Base-by-base conservation (phyloP, 1,140 invertebrate species). In the Akabosia matsudoensis region DNA sequence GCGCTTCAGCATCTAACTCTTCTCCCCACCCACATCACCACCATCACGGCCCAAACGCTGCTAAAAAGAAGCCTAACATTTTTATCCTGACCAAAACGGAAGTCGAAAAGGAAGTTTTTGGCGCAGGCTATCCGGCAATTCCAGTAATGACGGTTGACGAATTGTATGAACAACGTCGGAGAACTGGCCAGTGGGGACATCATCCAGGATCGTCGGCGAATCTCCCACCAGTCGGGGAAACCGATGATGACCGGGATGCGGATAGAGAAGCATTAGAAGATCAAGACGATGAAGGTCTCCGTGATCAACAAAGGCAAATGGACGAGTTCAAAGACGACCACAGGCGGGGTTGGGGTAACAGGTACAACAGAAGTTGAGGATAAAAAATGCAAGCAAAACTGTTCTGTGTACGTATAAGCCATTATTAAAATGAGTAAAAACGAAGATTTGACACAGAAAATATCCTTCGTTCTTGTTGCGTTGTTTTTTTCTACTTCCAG, bases 321-420 rank as follows among this genome's bases (percentile, higher is more conserved):
- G 96, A 98, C 85, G 96, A 97, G 79, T 97, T 92, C 83, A 97
- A 96, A 85, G 96, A 97, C 87, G 91, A 90, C 33, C 92, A 96
- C 84, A 89, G 91, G 72, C 85, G 93, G 71, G 95, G 95, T 1
- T 94, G 92, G 90, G 95, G 95, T 33, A 97, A 96, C 85, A 87
- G 93, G 51, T 87, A 92, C 82, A 95, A 95, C 84, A 87, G 92
- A 82, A 95, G 94, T 52, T 86, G 81, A 81, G 64, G 13, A 56
- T 56, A 56, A n/a, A 56, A 56, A 56, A 18, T 45, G 18, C 37
- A 45, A 45, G 7, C 37, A 45, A 45, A 45, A 18, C n/a, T n/a
- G n/a, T n/a, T n/a, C n/a, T n/a, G n/a, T n/a, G n/a, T n/a, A n/a
- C n/a, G n/a, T n/a, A n/a, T n/a, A n/a, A n/a, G n/a, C n/a, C n/a